A percentile compares a stretch with the other conserved stretches of the same genome.
phyloP scores from a whole-genome alignment of 2,797 vertebrate genomes.

The Thamnophis elegans region DNA sequence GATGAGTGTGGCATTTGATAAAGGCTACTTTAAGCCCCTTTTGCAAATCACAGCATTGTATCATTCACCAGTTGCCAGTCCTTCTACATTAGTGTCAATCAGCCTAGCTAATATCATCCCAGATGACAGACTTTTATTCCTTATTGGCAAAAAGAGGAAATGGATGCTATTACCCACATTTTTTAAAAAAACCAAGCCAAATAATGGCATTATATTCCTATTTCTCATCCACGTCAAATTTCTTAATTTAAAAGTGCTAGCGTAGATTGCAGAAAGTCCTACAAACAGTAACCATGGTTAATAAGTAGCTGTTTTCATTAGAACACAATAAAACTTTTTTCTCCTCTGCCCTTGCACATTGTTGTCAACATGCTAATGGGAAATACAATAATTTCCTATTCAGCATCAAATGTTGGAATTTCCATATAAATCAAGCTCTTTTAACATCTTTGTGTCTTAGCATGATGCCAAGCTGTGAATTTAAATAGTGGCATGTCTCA shows the following conservation, averaged over 20 bases:
- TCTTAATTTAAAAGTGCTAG: conserved; percentile 46
- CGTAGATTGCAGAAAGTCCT: conserved; percentile 20
- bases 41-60: not conserved
- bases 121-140: conserved; percentile 2
- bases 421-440: conserved; percentile 58
- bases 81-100: not conserved
- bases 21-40: not conserved
- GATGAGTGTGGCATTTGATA: not conserved
- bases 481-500: conserved; percentile 55
- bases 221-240: conserved; percentile 32
- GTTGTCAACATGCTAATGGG: conserved; percentile 40
- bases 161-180: conserved; percentile 15
- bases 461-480: conserved; percentile 61
- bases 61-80: not conserved
- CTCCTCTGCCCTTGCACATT: conserved; percentile 21
- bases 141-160: conserved; percentile 1
- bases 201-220: conserved; percentile 2
- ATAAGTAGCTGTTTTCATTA: conserved; percentile 52
- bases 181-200: not conserved
- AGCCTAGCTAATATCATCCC: conserved; percentile 2
- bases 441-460: conserved; percentile 50
- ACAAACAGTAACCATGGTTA: conserved; percentile 39
- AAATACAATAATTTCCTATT: conserved; percentile 40
- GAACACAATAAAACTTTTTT: conserved; percentile 25
- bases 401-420: conserved; percentile 57